phyloP scores from a whole-genome alignment of 53 echinoderm and acorn worm species.

The Echinometra lucunter region DNA sequence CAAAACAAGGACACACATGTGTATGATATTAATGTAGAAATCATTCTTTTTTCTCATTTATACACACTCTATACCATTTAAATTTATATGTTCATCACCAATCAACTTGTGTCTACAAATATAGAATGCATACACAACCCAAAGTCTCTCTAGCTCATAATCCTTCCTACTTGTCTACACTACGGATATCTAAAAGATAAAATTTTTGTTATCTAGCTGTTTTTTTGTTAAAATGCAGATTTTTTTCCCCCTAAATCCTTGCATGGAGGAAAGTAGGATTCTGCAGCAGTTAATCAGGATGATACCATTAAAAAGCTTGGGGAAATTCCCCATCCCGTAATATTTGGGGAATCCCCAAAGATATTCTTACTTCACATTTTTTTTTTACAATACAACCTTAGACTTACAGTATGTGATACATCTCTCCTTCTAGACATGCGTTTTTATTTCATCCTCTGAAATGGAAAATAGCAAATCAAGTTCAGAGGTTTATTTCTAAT shows the following conservation, averaged over 20 bases:
- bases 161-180: constrained; percentile 48
- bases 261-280: not conserved
- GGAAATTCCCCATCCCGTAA: not conserved
- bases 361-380: constrained; percentile 4
- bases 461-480: not conserved
- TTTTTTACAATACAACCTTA: constrained; percentile 19
- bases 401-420: constrained; percentile 11
- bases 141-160: not conserved
- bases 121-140: constrained; percentile 42
- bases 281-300: constrained; percentile 22
- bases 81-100: constrained; percentile 54
- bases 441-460: not conserved
- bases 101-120: constrained; percentile 36
- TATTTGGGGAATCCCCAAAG: not conserved
- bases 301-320: constrained; percentile 36
- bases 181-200: constrained; percentile 57
- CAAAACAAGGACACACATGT: constrained; percentile 39
- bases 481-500: not conserved
- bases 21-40: constrained; percentile 56
- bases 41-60: constrained; percentile 64
- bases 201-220: constrained; percentile 10
- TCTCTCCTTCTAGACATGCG: constrained; percentile 25
- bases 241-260: not conserved
- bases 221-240: constrained; percentile 8
- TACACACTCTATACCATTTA: constrained; percentile 66